phyloP scores from a whole-genome alignment of 1,140 invertebrate genomes.

The Aleiodes sp. region DNA sequence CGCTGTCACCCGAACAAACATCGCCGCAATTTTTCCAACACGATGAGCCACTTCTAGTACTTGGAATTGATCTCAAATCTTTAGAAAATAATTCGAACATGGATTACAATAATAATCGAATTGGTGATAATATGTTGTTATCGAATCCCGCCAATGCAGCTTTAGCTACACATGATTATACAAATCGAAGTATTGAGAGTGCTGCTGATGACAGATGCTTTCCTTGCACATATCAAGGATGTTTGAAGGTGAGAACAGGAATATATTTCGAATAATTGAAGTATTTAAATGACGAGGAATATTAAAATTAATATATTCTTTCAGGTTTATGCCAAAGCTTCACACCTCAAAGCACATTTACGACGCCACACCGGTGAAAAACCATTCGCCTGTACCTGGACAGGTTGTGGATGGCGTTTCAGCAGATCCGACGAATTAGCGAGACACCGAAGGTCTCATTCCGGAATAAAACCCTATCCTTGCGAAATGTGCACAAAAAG shows the following conservation, averaged over 20 bases:
- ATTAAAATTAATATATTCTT: conserved; percentile 17
- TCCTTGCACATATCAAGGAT: conserved; percentile 71
- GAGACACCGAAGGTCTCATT: conserved; percentile 82
- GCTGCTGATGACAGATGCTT: conserved; percentile 67
- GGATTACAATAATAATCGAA: conserved; percentile 61
- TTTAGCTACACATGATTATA: conserved; percentile 63
- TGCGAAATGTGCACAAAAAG: conserved; percentile 85
- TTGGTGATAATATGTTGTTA: conserved; percentile 48
- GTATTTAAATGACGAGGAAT: not conserved
- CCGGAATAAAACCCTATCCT: conserved; percentile 86
- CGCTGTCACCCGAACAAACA: not conserved
- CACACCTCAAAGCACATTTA: conserved; percentile 93
- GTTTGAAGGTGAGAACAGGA: conserved; percentile 52
- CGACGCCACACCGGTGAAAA: conserved; percentile 94
- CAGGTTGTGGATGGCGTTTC: conserved; percentile 93
- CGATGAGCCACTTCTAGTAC: conserved; percentile 58
- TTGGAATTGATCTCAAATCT: conserved; percentile 62
- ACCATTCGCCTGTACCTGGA: conserved; percentile 90
- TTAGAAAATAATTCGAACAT: conserved; percentile 49
- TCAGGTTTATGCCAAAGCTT: conserved; percentile 89
- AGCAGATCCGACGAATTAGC: conserved; percentile 93
- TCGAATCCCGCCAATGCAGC: conserved; percentile 56
- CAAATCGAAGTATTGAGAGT: conserved; percentile 56
- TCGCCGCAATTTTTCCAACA: conserved; percentile 41
- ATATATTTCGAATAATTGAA: not conserved